Evolutionary conservation across 35 echinoderm and acorn worm species (phyloP), one percentile per base, ranked within the genome.

Genomic region (Chiridota heheva): DNA sequence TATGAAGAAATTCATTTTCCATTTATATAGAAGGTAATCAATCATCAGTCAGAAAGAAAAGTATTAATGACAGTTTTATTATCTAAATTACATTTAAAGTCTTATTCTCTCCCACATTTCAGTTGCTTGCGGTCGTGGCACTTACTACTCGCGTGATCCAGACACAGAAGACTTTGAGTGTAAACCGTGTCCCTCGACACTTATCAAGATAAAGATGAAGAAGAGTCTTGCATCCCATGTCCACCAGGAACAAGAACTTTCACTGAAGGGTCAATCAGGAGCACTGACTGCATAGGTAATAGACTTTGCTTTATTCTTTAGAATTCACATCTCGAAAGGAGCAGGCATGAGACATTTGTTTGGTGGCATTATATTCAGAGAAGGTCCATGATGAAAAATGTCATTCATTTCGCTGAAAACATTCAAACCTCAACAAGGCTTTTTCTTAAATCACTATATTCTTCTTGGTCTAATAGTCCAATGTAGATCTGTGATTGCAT

Each of bases 231-330:
- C 40, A 45, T 29, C 36, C 18, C 18, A 0, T 73, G 69, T 73
- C 69, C 69, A 43, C 4, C 20, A 17, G 69, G 69, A 10, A 1
- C 2, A 25, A 73, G 5, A 47, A 73, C 69, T 0, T 30, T 73
- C 24, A 2, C 16, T 7, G 33, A 2, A 0, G 69, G 69, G 0
- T 44, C 69, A 47, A 73, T 26, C 26, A 42, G 13, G 25, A 37
- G 13, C 41, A 73, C 6, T 25, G 40, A 73, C 42, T 73, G 69
- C 40, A 24, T 73, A 45, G 40, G 69, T 73, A 47, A 45, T n/a
- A n/a, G n/a, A n/a, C n/a, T n/a, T n/a, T n/a, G n/a, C n/a, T n/a
- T n/a, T n/a, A n/a, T n/a, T n/a, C n/a, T n/a, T n/a, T n/a, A n/a
- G n/a, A n/a, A n/a, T n/a, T n/a, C n/a, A n/a, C n/a, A n/a, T n/a